phyloP scores from a whole-genome alignment of 2,888 invertebrate species.

The Cordilura impudica region DNA sequence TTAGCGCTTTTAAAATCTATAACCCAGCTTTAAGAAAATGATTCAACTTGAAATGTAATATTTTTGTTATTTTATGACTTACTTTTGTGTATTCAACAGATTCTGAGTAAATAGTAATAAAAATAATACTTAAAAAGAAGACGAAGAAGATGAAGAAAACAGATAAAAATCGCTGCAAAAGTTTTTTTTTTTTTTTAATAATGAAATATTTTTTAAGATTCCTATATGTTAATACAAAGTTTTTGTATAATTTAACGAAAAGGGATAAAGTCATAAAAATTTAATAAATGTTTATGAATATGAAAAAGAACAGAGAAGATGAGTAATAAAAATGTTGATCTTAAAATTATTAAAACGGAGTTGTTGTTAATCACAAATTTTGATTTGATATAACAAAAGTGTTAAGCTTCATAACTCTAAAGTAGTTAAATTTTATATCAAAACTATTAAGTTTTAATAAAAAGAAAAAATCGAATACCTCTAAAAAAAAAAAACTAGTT shows the following conservation, averaged over 20 bases:
- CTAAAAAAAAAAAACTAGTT: constrained; percentile 21
- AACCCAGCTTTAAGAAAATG: constrained; percentile 1
- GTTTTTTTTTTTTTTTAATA: constrained; percentile 16
- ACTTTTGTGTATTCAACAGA: constrained; percentile 49
- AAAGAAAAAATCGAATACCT: not conserved
- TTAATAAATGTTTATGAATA: constrained; percentile 18
- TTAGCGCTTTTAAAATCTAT: constrained; percentile 34
- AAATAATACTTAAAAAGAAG: constrained; percentile 19
- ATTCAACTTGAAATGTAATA: constrained; percentile 43
- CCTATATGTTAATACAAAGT: constrained; percentile 13
- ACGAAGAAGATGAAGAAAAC: constrained; percentile 9
- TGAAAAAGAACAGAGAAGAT: constrained; percentile 27
- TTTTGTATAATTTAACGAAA: constrained; percentile 26
- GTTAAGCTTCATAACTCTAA: constrained; percentile 32
- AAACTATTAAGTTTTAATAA: constrained; percentile 21
- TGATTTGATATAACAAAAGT: constrained; percentile 18
- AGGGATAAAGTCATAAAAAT: constrained; percentile 58
- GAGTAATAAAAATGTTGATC: constrained; percentile 47
- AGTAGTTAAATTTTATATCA: constrained; percentile 47
- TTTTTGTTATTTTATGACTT: constrained; percentile 57
- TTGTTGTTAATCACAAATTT: not conserved
- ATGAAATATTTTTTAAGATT: constrained; percentile 22
- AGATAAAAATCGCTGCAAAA: constrained; percentile 29
- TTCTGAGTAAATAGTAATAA: constrained; percentile 53
- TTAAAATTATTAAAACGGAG: not conserved